These are phyloP conservation scores for Formicarius rufipectus DNA, from an alignment of 2,113 vertebrate species.

Conservation along the genomic window DNA sequence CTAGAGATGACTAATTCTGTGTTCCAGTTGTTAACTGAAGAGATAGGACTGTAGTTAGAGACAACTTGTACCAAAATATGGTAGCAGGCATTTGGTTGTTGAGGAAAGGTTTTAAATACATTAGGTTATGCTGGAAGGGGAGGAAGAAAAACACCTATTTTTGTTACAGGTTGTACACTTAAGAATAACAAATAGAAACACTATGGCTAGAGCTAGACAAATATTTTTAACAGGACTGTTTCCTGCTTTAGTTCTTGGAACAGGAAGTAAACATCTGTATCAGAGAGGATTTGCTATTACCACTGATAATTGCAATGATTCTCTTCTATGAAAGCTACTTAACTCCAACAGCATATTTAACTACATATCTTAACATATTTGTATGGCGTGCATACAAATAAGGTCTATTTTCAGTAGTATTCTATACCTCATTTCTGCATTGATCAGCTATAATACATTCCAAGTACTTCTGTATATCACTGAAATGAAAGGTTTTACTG, in stretches of 20 bases:
- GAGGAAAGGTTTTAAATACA: conserved; percentile 4
- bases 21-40: background rate
- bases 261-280: conserved; percentile 50
- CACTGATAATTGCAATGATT: conserved; percentile 52
- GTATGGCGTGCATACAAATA: conserved; percentile 47
- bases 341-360: conserved; percentile 57
- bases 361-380: conserved; percentile 45
- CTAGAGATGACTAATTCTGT: conserved; percentile 4
- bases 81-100: background rate
- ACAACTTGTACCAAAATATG: background rate
- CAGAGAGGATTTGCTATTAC: conserved; percentile 32
- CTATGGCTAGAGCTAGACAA: background rate
- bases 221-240: conserved; percentile 17
- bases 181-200: background rate
- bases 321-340: conserved; percentile 52
- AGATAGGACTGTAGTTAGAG: background rate
- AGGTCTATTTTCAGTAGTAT: conserved; percentile 49
- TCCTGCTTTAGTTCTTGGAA: conserved; percentile 29
- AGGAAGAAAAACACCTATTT: background rate
- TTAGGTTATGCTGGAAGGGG: background rate
- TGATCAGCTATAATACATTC: conserved; percentile 47
- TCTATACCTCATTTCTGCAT: conserved; percentile 39
- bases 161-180: conserved; percentile 5
- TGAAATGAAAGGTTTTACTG: conserved; percentile 42
- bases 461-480: conserved; percentile 11